Base-by-base conservation (phyloP, 2,888 invertebrate species). In the Thymelicus sylvestris region DNA sequence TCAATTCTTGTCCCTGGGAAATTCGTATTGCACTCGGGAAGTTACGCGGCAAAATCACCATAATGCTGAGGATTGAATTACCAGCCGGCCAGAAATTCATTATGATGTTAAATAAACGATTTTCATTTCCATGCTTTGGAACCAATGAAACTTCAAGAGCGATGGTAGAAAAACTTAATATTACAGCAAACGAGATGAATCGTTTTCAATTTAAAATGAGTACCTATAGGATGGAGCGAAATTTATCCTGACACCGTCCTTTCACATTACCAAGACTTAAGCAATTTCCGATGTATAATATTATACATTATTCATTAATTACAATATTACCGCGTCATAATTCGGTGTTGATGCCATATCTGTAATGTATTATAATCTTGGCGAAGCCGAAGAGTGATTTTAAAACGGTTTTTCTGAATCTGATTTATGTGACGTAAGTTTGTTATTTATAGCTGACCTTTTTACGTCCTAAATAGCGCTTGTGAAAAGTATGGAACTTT, bases 361-460 rank as follows among this genome's bases (percentile, higher is more conserved):
- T 44, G 5, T 7, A 61, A 67, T 31, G 13, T 61, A 68, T 68
- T 55, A 55, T 64, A 15, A 48, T 38, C 15, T 48, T 48, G 48
- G 13, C 50, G 31, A 57, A 57, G 48, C 8, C 50, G 31, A 57
- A 57, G 31, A 57, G 12, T 13, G 57, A 50, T 55, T 39, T 62
- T 48, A 41, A 62, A 62, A 62, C 61, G 24, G 52, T 62, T 67
- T 62, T 62, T 62, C 12, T 38, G 52, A 62, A 44, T 62, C 44
- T 67, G 67, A 67, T 67, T 67, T 67, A 67, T 67, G 10, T 67
- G 62, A 62, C 44, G 61, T 62, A 62, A 24, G 61, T 62, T 66
- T 4, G 52, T 62, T 61, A 61, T 62, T 62, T 62, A 62, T 52
- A 15, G 44, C 57, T 61, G 67, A 52, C 67, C 61, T 62, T 67